Percentiles rank a stretch among this genome's conserved stretches.
Conservation (phyloP, 2,888 invertebrate genomes). For the Ctenicera cuprea region DNA sequence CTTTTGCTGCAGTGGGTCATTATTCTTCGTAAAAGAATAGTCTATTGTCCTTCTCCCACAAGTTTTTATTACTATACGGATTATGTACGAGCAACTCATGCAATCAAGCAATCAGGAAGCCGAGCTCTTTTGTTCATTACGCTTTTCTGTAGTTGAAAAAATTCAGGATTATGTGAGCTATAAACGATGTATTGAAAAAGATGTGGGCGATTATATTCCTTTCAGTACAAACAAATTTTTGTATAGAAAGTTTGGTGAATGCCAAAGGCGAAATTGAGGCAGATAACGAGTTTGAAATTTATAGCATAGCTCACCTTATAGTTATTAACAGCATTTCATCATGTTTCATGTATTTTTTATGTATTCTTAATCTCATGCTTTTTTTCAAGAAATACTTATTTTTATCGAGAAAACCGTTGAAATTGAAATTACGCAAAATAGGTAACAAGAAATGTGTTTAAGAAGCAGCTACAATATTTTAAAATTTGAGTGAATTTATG, state of each 20-base stretch:
- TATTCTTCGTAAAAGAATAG: constrained; percentile 27
- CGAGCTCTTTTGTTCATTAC: constrained; percentile 21
- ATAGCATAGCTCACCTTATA: constrained; percentile 16
- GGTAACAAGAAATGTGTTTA: too few relatives aligned
- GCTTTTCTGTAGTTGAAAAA: constrained; percentile 21
- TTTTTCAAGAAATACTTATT: too few relatives aligned
- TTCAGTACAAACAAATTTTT: constrained; percentile 8
- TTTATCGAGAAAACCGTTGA: too few relatives aligned
- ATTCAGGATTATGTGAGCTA: neutral
- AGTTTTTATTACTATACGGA: constrained; percentile 21
- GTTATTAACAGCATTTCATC: constrained; percentile 11
- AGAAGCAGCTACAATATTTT: too few relatives aligned
- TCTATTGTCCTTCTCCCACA: constrained; percentile 7
- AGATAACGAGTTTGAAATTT: constrained; percentile 14
- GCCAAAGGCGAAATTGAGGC: neutral
- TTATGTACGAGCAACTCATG: constrained; percentile 25
- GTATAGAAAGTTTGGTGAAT: constrained; percentile 20
- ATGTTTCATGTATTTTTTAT: neutral
- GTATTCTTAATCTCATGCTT: too few relatives aligned
- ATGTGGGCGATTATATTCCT: constrained; percentile 23
- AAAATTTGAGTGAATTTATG: too few relatives aligned
- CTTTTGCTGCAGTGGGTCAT: constrained; percentile 26
- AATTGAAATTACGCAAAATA: too few relatives aligned
- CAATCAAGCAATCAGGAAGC: constrained; percentile 32
- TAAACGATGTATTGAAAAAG: constrained; percentile 8